Base-by-base conservation (phyloP, 1,140 invertebrate genomes). In the Tribolium castaneum region DNA sequence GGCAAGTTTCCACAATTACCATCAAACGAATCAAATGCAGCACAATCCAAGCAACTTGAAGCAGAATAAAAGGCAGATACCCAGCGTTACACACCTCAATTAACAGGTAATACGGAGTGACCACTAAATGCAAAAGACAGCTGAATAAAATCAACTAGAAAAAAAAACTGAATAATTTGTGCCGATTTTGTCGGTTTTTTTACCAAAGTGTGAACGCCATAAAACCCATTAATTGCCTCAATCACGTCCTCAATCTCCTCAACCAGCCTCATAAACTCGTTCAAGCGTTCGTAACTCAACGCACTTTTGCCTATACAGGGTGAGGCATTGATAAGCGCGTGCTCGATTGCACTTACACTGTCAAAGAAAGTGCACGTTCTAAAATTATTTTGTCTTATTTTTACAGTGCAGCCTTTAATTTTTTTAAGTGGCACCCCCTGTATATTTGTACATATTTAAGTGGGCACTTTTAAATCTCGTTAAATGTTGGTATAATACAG, bases 111-210 rank as follows among this genome's bases (percentile, higher is more conserved):
- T 75, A 75, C 2, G 74, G 74, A 30, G 74, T 75, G 1, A 75
- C 74, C 10, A 75, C 52, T 3, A 75, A 30, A 50, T 75, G 74
- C 13, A 75, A n/a, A 2, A 75, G 16, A 54, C 74, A 75, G 50
- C 74, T 75, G 9, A 59, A 45, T 25, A 75, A 25, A 54, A 75
- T 75, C 3, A 75, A 62, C 74, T 75, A 50, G 14, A 75, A 75
- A 0, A 16, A 19, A 14, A 52, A 1, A 50, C 9, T 50, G 3
- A 52, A 19, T 12, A 52, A 13, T 52, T 52, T 19, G 16, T 1
- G 16, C 16, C 16, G 16, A 19, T 19, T 19, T 19, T 19, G 16
- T 19, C 1, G 2, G 1, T 19, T 19, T 19, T 19, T 19, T 19
- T 19, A 66, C 59, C 30, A 66, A 14, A 13, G 59, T 66, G 12